Evolutionary conservation across 2,113 vertebrate genomes (phyloP), one percentile per base, ranked within the genome.

Genomic region (Garra rufa): DNA sequence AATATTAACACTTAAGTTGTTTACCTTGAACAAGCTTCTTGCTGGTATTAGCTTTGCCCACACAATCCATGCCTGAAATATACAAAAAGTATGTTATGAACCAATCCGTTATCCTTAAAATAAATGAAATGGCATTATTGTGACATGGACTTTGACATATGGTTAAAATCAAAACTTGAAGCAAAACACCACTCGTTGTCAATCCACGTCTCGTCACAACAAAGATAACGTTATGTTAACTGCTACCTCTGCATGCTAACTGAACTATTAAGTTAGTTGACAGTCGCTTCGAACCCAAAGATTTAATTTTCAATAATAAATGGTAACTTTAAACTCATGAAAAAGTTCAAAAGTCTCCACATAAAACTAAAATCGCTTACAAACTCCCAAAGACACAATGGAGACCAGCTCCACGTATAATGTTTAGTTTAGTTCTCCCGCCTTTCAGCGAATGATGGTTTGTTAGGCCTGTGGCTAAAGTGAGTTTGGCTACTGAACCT

Each of bases 1-100:
- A 15, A 30, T 21, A 24, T 70, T 75, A 26, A 9, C 48, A 14
- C 1, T 59, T 5, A 1, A 24, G 52, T 13, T 11, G 46, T 13
- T 94, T 93, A 98, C 98, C 97, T 96, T 99, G 98, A 59, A 98
- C 93, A 43, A 99, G 94, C 87, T 95, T 98, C 94, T 97, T 96
- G 61, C 91, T 92, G 24, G 95, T 92, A 3, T 83, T 94, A 21
- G 94, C 92, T 90, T 97, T 96, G 87, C 91, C 92, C 85, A 89
- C 92, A 90, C 94, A 96, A 89, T 97, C 96, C 96, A 97, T 96
- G 73, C 93, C 97, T 98, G 90, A 2, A 86, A 89, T 79, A 85
- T 84, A 76, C 21, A 89, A 9, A 30, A n/a, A 0, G 3, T 3
- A 26, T 28, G 76, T 55, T 9, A 57, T 8, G 11, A 14, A 46